These are phyloP conservation scores for Haliclona indistincta DNA, from an alignment of 37 sponge, comb jelly and placozoan genomes.

Conservation along the genomic window DNA sequence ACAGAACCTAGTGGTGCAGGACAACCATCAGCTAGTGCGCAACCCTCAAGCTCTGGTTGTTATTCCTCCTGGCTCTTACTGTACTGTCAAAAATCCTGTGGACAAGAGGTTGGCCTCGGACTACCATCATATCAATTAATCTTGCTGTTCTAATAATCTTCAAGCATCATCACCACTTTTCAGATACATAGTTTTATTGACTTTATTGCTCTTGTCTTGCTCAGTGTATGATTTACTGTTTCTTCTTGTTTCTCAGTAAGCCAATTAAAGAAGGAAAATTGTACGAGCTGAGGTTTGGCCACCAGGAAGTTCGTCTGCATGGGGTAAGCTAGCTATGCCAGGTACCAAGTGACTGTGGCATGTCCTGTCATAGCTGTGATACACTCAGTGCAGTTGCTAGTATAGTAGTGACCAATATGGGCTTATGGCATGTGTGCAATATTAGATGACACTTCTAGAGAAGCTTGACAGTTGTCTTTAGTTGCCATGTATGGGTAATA, in stretches of 20 bases:
- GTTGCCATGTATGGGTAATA: too few species aligned
- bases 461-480: too few species aligned
- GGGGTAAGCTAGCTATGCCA: constrained; percentile 67
- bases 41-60: constrained; percentile 75
- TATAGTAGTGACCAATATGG: too few species aligned
- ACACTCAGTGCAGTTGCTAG: too few species aligned
- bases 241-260: constrained; percentile 33
- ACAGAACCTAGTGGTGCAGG: constrained; percentile 78
- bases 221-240: too few species aligned
- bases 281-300: constrained; percentile 72
- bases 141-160: neutral
- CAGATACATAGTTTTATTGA: neutral
- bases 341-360: too few species aligned
- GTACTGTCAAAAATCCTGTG: constrained; percentile 66
- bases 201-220: too few species aligned
- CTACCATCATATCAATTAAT: neutral
- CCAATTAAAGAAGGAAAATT: constrained; percentile 68
- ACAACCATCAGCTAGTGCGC: constrained; percentile 76
- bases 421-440: too few species aligned
- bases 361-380: too few species aligned
- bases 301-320: constrained; percentile 73
- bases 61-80: constrained; percentile 83
- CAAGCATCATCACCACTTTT: neutral
- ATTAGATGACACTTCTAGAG: too few species aligned
- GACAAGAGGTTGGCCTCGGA: constrained; percentile 35